phyloP scores from a whole-genome alignment of 1,140 invertebrate species.

The Asobara japonica region DNA sequence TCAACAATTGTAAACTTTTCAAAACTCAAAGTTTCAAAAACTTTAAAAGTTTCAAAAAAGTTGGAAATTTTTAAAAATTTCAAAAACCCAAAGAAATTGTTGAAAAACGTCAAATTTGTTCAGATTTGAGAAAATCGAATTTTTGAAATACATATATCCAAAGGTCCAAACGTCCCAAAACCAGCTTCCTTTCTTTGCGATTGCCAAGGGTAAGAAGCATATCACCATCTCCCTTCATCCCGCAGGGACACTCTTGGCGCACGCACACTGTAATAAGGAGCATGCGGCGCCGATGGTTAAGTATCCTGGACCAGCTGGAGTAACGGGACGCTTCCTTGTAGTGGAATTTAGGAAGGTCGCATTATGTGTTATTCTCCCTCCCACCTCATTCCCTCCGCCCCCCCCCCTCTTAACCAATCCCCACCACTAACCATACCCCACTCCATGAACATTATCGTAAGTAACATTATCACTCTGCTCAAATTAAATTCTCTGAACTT shows the following conservation, averaged over 20 bases:
- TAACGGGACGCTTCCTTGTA: slow-evolving; percentile 45
- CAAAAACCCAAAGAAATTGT: too few relatives aligned
- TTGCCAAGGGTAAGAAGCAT: too few relatives aligned
- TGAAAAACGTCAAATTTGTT: too few relatives aligned
- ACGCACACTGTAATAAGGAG: neutral
- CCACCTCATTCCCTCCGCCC: neutral
- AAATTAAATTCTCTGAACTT: neutral
- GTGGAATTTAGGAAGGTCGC: slow-evolving; percentile 52
- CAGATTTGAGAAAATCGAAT: too few relatives aligned
- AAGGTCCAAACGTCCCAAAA: too few relatives aligned
- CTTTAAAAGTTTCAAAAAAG: too few relatives aligned
- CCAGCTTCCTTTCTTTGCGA: too few relatives aligned
- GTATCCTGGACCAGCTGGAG: slow-evolving; percentile 40
- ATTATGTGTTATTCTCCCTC: slow-evolving; percentile 15
- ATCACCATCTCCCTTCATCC: neutral
- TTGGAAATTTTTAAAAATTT: too few relatives aligned
- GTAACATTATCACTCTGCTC: neutral
- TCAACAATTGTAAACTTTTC: too few relatives aligned
- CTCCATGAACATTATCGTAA: neutral
- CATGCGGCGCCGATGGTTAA: neutral
- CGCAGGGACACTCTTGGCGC: neutral
- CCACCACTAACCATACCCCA: neutral
- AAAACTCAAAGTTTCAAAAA: too few relatives aligned
- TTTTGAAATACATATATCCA: too few relatives aligned
- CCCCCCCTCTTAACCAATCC: neutral